Evolutionary conservation across 2,113 vertebrate genomes (phyloP).

Genomic region (Neofelis nebulosa): DNA sequence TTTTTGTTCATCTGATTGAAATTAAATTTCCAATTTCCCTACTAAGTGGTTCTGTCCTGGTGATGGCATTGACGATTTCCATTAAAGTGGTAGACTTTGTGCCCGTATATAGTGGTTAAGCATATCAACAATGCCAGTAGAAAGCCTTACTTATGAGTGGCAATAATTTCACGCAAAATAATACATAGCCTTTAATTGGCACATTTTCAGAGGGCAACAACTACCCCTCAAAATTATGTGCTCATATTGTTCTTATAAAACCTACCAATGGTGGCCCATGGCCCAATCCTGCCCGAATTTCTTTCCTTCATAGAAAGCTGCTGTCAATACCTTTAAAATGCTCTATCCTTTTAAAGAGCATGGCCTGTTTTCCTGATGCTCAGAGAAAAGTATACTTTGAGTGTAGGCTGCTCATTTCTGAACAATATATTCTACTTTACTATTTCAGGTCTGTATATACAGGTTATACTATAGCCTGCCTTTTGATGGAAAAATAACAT

Average conservation of each 20-base stretch:
- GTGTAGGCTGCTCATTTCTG: neutral
- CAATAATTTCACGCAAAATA: conserved; percentile 64
- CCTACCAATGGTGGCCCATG: neutral
- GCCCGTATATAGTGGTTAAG: conserved; percentile 41
- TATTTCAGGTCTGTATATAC: neutral
- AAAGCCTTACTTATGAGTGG: conserved; percentile 50
- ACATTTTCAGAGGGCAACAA: conserved; percentile 62
- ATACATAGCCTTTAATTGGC: conserved; percentile 63
- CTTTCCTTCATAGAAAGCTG: neutral
- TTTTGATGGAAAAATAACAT: neutral
- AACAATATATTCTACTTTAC: neutral
- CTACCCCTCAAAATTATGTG: conserved; percentile 42
- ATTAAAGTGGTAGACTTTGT: conserved; percentile 60
- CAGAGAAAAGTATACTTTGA: conserved; percentile 1
- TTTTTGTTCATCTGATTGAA: conserved; percentile 75
- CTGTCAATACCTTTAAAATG: neutral
- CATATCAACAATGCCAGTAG: conserved; percentile 69
- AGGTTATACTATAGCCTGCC: neutral
- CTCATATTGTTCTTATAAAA: neutral
- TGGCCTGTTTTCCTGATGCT: neutral
- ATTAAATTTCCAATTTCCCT: conserved; percentile 75
- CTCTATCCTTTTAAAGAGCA: conserved; percentile 19
- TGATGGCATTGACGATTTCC: conserved; percentile 31
- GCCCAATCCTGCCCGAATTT: neutral
- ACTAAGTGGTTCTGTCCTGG: conserved; percentile 61